Conservation (phyloP, 2,797 vertebrate genomes). For the Hemibagrus guttatus region DNA sequence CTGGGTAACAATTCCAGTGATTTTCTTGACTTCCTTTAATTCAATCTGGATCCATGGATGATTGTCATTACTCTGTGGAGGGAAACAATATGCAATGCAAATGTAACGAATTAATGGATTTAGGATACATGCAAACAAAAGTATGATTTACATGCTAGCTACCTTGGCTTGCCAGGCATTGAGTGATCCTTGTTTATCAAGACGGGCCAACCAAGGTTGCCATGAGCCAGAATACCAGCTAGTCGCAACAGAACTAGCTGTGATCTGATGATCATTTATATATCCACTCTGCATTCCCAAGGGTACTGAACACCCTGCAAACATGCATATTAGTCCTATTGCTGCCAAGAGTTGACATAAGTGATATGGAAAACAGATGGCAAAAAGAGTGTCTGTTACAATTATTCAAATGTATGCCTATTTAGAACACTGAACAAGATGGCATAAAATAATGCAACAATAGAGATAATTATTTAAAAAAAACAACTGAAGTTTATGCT, state of each 20-base stretch:
- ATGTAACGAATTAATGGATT: background rate
- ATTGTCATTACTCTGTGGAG: slow-evolving; percentile 77
- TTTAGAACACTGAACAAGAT: background rate
- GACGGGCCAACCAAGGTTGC: slow-evolving; percentile 82
- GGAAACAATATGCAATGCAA: background rate
- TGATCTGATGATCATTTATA: slow-evolving; percentile 81
- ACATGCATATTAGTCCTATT: slow-evolving; percentile 7
- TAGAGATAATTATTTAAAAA: background rate
- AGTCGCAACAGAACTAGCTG: slow-evolving; percentile 81
- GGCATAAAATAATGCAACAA: background rate
- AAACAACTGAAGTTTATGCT: background rate
- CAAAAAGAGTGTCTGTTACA: background rate
- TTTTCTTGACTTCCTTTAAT: slow-evolving; percentile 83
- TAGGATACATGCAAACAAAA: background rate
- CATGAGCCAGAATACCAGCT: slow-evolving; percentile 82
- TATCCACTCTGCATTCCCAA: slow-evolving; percentile 85
- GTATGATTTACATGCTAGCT: slow-evolving; percentile 36
- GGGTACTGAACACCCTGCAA: slow-evolving; percentile 88
- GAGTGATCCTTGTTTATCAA: slow-evolving; percentile 80
- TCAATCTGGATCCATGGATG: slow-evolving; percentile 93
- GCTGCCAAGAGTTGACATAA: background rate
- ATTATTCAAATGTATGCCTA: background rate
- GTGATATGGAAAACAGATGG: background rate
- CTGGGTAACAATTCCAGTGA: slow-evolving; percentile 90
- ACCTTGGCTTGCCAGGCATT: slow-evolving; percentile 96